Evolutionary conservation across 1,140 invertebrate genomes (phyloP).

Genomic region (Dysdera silvatica): DNA sequence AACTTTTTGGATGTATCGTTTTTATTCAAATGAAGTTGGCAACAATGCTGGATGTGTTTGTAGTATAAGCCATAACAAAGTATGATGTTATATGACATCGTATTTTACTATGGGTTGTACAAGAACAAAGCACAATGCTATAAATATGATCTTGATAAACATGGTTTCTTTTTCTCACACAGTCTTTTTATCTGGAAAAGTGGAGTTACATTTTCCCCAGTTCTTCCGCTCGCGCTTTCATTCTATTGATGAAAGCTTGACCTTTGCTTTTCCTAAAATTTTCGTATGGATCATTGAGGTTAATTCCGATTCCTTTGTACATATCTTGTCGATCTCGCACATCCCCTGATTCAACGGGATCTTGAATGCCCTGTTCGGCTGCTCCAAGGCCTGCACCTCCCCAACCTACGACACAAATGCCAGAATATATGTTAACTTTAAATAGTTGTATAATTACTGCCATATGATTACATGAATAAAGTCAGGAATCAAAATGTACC

Average conservation of each 20-base stretch:
- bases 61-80: too few species aligned
- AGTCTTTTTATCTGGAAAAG: not conserved
- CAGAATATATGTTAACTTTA: not conserved
- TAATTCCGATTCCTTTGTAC: conserved; percentile 70
- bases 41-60: too few species aligned
- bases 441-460: too few species aligned
- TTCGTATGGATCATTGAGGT: conserved; percentile 87
- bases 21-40: too few species aligned
- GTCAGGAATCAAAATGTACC: too few species aligned
- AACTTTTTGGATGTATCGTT: too few species aligned
- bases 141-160: too few species aligned
- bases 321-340: conserved; percentile 81
- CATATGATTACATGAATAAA: too few species aligned
- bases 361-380: conserved; percentile 87
- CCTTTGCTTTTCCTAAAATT: conserved; percentile 94
- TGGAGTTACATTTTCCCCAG: conserved; percentile 22
- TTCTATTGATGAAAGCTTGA: conserved; percentile 88
- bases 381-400: conserved; percentile 77
- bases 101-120: too few species aligned
- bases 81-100: too few species aligned
- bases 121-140: too few species aligned
- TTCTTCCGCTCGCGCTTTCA: conserved; percentile 85
- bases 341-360: conserved; percentile 84
- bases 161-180: too few species aligned
- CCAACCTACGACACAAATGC: conserved; percentile 56